Evolutionary conservation across 2,113 vertebrate genomes (phyloP).

Genomic region (Hyaena hyaena): DNA sequence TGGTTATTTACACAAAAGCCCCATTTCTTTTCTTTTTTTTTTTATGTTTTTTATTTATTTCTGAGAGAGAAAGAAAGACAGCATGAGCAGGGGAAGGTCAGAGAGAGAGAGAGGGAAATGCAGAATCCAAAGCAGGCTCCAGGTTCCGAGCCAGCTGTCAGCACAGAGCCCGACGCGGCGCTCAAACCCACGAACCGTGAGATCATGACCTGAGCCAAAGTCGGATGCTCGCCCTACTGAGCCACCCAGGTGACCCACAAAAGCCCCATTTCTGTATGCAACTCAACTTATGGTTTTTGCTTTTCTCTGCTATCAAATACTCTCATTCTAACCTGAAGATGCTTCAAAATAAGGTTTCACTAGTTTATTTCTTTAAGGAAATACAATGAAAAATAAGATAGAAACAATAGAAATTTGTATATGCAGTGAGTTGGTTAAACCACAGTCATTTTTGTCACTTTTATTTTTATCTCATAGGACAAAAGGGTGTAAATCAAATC

Average conservation of each 20-base stretch:
- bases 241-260: not conserved
- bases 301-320: not conserved
- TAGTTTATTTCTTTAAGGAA: not conserved
- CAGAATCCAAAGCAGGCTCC: too few relatives aligned
- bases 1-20: not conserved
- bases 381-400: not conserved
- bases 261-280: not conserved
- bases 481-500: conserved; percentile 60
- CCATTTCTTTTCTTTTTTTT: not conserved
- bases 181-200: too few relatives aligned
- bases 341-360: not conserved
- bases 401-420: not conserved
- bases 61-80: too few relatives aligned
- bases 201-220: too few relatives aligned
- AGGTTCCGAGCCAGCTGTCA: too few relatives aligned
- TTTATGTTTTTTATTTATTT: too few relatives aligned
- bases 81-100: too few relatives aligned
- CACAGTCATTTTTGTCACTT: not conserved
- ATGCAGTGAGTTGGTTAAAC: not conserved
- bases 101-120: too few relatives aligned
- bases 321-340: not conserved
- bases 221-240: too few relatives aligned
- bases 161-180: too few relatives aligned
- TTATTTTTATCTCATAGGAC: conserved; percentile 47
- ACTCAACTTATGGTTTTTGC: not conserved